A percentile compares a stretch with the other conserved stretches of the same genome.
Conservation (phyloP, 2,113 vertebrate species). For the Emydura subglobosa region DNA sequence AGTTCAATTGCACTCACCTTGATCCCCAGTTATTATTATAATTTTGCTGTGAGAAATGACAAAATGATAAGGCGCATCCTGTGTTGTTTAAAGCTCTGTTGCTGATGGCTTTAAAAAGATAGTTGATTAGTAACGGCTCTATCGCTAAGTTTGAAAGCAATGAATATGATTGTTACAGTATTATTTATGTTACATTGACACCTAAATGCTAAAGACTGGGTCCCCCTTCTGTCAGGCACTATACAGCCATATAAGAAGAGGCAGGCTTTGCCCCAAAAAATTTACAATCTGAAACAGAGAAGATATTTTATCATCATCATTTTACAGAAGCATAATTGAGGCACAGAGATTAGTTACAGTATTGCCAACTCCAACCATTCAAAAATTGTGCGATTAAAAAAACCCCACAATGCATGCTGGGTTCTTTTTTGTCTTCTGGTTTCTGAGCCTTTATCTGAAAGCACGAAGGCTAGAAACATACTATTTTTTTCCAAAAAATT, state of each 20-base stretch:
- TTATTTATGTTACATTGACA: not conserved
- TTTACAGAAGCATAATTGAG: conserved; percentile 28
- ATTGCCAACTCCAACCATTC: not conserved
- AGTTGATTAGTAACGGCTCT: not conserved
- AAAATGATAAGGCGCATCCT: not conserved
- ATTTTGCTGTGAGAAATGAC: conserved; percentile 40
- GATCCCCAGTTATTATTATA: not conserved
- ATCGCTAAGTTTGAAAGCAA: not conserved
- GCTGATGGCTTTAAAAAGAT: not conserved
- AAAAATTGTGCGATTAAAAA: conserved; percentile 8
- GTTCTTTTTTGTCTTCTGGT: not conserved
- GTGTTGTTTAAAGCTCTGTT: not conserved
- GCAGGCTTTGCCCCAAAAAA: not conserved
- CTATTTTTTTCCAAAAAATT: not conserved
- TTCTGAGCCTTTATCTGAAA: not conserved
- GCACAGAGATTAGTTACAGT: conserved; percentile 24
- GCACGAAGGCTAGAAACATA: not conserved
- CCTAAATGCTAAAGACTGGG: not conserved
- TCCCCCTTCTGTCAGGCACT: not conserved
- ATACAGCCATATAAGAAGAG: not conserved
- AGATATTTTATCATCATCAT: not conserved
- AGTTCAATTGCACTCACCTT: conserved; percentile 14
- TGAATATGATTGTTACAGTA: not conserved
- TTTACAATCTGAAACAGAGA: not conserved
- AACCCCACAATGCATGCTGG: not conserved